These are phyloP conservation scores for Xiphias gladius DNA, from an alignment of 2,113 vertebrate species.

Conservation along the genomic window DNA sequence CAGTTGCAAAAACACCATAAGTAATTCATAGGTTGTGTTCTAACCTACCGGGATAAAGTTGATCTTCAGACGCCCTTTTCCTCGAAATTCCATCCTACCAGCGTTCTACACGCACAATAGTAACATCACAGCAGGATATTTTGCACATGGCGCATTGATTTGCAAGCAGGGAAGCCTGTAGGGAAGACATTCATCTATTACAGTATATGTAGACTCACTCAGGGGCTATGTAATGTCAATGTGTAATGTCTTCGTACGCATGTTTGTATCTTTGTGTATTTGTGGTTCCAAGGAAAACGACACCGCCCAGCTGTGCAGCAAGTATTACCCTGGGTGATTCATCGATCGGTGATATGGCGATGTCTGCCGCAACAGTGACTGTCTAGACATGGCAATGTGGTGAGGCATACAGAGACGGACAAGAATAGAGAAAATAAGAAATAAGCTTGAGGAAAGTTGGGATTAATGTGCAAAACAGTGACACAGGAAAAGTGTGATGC, in stretches of 20 bases:
- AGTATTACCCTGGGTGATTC: slow-evolving; percentile 65
- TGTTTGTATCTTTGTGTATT: slow-evolving; percentile 34
- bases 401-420: slow-evolving; percentile 45
- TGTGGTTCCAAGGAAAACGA: slow-evolving; percentile 44
- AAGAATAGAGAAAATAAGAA: slow-evolving; percentile 19
- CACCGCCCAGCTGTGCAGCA: slow-evolving; percentile 61
- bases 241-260: slow-evolving; percentile 10
- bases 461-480: slow-evolving; percentile 17
- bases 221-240: slow-evolving; percentile 21
- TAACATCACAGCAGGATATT: slow-evolving; percentile 34
- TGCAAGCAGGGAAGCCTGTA: slow-evolving; percentile 28
- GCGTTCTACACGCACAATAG: slow-evolving; percentile 21
- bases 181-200: slow-evolving; percentile 39
- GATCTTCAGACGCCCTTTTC: slow-evolving; percentile 78
- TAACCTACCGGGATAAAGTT: slow-evolving; percentile 61
- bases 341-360: slow-evolving; percentile 73
- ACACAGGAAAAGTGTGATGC: neutral
- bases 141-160: slow-evolving; percentile 58
- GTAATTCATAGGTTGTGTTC: slow-evolving; percentile 77
- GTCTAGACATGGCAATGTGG: slow-evolving; percentile 67
- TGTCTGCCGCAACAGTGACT: slow-evolving; percentile 51
- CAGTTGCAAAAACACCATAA: slow-evolving; percentile 72
- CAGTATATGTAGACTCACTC: slow-evolving; percentile 25
- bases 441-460: slow-evolving; percentile 2
- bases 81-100: slow-evolving; percentile 44